A percentile compares a stretch with the other conserved stretches of the same genome.
Conservation (phyloP, 2,888 invertebrate species). For the Lasioglossum oenotherae region DNA sequence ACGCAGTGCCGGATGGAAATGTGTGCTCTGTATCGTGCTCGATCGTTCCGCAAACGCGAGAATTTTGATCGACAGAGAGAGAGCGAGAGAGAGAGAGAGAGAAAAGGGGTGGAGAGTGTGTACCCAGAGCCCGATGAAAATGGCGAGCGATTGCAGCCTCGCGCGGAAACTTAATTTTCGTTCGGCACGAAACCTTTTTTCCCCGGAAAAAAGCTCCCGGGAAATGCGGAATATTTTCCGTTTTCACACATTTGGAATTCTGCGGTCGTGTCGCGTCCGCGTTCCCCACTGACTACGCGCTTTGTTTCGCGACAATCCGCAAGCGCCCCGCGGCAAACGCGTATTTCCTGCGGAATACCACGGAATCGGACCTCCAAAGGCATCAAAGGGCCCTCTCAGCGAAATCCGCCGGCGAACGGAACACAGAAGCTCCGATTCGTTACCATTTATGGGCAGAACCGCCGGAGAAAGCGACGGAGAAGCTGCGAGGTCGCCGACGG, state of each 20-base stretch:
- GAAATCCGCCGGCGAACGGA: conserved; percentile 10
- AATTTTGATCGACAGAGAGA: conserved; percentile 16
- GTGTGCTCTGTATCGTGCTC: conserved; percentile 27
- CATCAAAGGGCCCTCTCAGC: conserved; percentile 19
- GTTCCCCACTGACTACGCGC: not conserved
- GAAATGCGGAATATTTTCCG: conserved; percentile 1
- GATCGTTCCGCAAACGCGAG: not conserved
- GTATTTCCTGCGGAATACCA: conserved; percentile 18
- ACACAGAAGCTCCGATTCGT: conserved; percentile 40
- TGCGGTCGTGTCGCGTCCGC: not conserved
- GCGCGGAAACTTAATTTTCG: conserved; percentile 31
- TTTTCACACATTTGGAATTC: conserved; percentile 11
- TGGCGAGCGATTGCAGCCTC: conserved; percentile 1
- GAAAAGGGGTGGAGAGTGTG: not conserved
- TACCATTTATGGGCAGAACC: conserved; percentile 54
- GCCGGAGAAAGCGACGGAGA: conserved; percentile 52
- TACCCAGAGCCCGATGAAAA: not conserved
- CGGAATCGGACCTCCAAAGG: conserved; percentile 23
- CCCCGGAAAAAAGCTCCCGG: conserved; percentile 17
- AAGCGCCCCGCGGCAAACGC: not conserved
- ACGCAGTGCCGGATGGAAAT: conserved; percentile 2
- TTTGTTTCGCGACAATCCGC: conserved; percentile 14
- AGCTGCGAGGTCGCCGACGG: not conserved
- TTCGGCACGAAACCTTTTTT: not conserved
- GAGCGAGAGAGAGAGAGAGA: not conserved